Evolutionary conservation across 2,888 invertebrate genomes (phyloP), one percentile per base, ranked within the genome.

Genomic region (Anticlea derivata): DNA sequence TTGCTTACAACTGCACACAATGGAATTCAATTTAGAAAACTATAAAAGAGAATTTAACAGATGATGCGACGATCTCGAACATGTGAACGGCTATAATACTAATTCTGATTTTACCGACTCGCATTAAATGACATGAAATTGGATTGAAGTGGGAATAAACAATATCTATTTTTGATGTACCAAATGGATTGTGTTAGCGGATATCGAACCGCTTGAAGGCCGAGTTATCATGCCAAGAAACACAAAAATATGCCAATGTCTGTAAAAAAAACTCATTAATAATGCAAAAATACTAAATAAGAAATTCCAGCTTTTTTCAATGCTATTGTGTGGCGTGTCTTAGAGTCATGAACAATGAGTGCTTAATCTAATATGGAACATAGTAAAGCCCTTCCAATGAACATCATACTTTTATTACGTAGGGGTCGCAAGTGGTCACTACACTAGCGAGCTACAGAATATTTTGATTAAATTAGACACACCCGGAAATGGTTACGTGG

Each of bases 151-250:
- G 20, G 59, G 55, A 40, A 58, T 69, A 75, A 74, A 74, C 66
- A 73, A 56, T 61, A 44, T 53, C 55, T 53, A 54, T 64, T 55
- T 59, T 53, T 63, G 58, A 59, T 63, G 60, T 63, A 59, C 70
- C 70, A 73, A 79, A 75, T 70, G 67, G 65, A 63, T 68, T 63
- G 57, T 61, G 65, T 68, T 65, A 70, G 58, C 62, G 52, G 66
- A 68, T 68, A 69, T 74, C 63, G 66, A 70, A 74, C 66, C 47
- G 41, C 46, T 43, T 47, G 68, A 71, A 76, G 72, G 73, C 58
- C 69, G 64, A 46, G 52, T 50, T 67, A 65, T 61, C 60, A 60
- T 68, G 67, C 65, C 70, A 69, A 66, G 59, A 52, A 55, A 58
- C 59, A 63, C 61, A 56, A 66, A 66, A 60, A 64, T 61, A 49